Percentiles rank a stretch among this genome's conserved stretches.
Conservation (phyloP, 2,888 invertebrate species). For the Lamellibrachia satsuma region DNA sequence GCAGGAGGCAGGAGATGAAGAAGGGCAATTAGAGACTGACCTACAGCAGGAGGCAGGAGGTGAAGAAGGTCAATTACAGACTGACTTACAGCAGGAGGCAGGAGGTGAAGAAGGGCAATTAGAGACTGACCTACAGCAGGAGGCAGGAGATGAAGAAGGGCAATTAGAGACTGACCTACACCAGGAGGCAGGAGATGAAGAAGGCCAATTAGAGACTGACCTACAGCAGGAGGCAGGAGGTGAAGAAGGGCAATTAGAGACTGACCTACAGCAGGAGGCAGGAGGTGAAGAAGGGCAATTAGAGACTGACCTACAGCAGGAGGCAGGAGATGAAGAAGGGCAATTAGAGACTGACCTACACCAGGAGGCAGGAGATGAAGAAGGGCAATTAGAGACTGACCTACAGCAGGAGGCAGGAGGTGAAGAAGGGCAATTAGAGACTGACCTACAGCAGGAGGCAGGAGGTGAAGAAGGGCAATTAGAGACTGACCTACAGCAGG, state of each 20-base stretch:
- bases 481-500: background rate
- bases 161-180: background rate
- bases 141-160: background rate
- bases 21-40: background rate
- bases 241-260: background rate
- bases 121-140: background rate
- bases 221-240: background rate
- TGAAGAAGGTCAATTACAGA: background rate
- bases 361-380: background rate
- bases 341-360: background rate
- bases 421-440: background rate
- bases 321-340: background rate
- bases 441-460: background rate
- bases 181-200: background rate
- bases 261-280: background rate
- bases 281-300: background rate
- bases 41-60: background rate
- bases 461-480: background rate
- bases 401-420: background rate
- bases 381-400: background rate
- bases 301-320: background rate
- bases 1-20: background rate
- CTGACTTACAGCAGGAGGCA: background rate
- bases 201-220: background rate
- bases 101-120: background rate